Conservation (phyloP, 1,140 invertebrate genomes). For the Drosophila kepulauana region DNA sequence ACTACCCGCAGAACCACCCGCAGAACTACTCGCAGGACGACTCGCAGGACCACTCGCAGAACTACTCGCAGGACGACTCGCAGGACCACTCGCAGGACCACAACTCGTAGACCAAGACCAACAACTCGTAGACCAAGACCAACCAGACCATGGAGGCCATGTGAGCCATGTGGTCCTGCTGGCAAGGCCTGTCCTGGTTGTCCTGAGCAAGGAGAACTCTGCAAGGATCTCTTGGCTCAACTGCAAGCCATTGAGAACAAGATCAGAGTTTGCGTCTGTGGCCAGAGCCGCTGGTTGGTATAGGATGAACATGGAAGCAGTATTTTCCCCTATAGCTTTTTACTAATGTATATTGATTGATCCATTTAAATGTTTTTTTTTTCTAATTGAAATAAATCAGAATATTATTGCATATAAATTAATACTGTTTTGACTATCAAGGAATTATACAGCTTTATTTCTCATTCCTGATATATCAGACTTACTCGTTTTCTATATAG, state of each 20-base stretch:
- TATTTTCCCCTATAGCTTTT: neutral
- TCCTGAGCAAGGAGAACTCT: neutral
- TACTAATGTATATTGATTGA: neutral
- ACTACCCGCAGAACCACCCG: no score
- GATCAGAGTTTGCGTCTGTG: constrained; percentile 42
- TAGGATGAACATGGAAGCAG: neutral
- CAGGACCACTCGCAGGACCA: neutral
- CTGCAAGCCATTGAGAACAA: neutral
- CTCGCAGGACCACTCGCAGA: no score
- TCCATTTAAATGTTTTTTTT: neutral
- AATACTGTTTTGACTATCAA: neutral
- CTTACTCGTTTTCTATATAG: no score
- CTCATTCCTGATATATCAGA: no score
- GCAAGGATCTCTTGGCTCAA: constrained; percentile 1
- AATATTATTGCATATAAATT: neutral
- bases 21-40: no score
- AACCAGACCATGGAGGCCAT: neutral
- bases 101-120: neutral
- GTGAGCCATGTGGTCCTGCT: constrained; percentile 13
- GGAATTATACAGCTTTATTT: no score
- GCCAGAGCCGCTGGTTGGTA: neutral
- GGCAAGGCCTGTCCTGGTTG: constrained; percentile 30
- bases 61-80: neutral
- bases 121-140: neutral
- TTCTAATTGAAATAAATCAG: neutral